Evolutionary conservation across 64 coral and sea anemone species (phyloP), one percentile per base, ranked within the genome.

Genomic region (Pocillopora verrucosa): DNA sequence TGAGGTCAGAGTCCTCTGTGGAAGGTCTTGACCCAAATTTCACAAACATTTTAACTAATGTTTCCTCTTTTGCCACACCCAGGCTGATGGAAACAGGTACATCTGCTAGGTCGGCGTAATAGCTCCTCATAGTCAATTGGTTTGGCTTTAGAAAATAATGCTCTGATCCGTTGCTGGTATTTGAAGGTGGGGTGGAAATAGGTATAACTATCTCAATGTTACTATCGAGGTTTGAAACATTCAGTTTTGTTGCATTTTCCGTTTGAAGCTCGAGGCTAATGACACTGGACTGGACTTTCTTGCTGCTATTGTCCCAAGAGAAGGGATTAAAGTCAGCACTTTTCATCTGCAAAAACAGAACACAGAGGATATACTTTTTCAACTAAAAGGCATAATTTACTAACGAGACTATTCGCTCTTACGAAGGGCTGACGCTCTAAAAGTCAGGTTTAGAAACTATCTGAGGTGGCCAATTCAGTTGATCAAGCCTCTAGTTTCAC

Each of bases 21-120:
- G 92, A 82, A 15, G 94, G 94, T 86, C 92, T 96, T 19, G 79
- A 86, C 13, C 73, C 69, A 56, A 76, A 57, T 76, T 80, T 80
- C 11, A 93, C 72, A 61, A 82, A 93, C 11, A 93, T 58, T 36
- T 93, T 72, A 61, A 93, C 76, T 2, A 64, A 17, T 22, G 37
- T 61, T 10, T 26, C 83, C 11, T 75, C 75, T n/a, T 87, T 84
- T 22, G 26, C 24, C 20, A 72, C 20, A 84, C 63, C 37, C 16
- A 72, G 9, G 1, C 56, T 65, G 1, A 84, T 84, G 13, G 63
- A 69, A 11, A 84, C 82, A 0, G 82, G 82, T 19, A 84, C 36
- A 41, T 83, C 34, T 15, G 51, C 20, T 63, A 60, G 24, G 51
- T 84, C 63, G 1, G 82, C 64, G 20, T 84, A 68, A 51, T 84